Evolutionary conservation across 1,140 invertebrate species (phyloP).

Genomic region (Pseudomyrmex gracilis): DNA sequence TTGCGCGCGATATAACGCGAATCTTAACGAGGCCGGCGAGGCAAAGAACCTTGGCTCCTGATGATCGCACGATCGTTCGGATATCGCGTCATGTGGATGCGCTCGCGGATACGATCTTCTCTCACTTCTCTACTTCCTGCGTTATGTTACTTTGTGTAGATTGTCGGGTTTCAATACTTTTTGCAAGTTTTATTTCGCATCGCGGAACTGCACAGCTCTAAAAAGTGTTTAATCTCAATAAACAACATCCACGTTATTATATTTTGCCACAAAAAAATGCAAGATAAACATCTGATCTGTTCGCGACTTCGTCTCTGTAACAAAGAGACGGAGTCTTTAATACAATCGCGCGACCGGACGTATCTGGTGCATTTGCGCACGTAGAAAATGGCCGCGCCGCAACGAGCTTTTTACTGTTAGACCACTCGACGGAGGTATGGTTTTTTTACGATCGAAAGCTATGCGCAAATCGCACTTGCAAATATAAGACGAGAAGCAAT

Average conservation of each 20-base stretch:
- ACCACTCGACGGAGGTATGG: conserved; percentile 17
- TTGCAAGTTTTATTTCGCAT: too few species aligned
- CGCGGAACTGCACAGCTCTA: too few species aligned
- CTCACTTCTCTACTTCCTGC: conserved; percentile 44
- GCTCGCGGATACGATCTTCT: conserved; percentile 32
- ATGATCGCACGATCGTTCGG: conserved; percentile 43
- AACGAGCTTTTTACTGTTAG: conserved; percentile 65
- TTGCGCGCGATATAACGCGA: conserved; percentile 42
- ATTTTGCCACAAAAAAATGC: too few species aligned
- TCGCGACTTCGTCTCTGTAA: too few species aligned
- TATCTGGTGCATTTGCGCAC: conserved; percentile 15
- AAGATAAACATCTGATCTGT: too few species aligned
- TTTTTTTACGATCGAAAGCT: conserved; percentile 64
- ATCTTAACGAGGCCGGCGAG: conserved; percentile 61
- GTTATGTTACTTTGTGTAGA: conserved; percentile 2
- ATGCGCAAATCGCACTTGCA: conserved; percentile 41
- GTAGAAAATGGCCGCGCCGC: conserved; percentile 51
- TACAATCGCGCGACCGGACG: neutral
- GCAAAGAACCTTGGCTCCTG: conserved; percentile 63
- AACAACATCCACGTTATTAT: too few species aligned
- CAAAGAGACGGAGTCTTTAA: neutral
- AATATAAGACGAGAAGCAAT: neutral
- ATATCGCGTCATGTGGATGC: conserved; percentile 53
- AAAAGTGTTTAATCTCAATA: too few species aligned
- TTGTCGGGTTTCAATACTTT: neutral